Evolutionary conservation across 1,140 invertebrate genomes (phyloP), one percentile per base, ranked within the genome.

Genomic region (Aphelinus certus): DNA sequence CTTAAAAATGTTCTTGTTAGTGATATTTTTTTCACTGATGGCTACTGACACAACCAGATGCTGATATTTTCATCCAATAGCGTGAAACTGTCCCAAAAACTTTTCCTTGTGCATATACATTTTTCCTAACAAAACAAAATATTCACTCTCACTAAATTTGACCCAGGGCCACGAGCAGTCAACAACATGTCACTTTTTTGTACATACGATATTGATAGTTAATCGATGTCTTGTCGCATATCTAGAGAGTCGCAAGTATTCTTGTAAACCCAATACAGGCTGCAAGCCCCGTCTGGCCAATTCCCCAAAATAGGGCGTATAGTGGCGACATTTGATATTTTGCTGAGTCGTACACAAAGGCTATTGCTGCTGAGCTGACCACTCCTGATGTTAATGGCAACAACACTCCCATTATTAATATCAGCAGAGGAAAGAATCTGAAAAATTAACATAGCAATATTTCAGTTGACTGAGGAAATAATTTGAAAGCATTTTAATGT

Each of bases 241-340:
- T 68, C 3, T 93, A 97, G 82, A 98, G 90, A 58, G 96, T 98
- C 67, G 96, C 96, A 81, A 98, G 89, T 78, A 98, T 96, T 83
- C 96, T 92, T 67, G 96, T 96, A 82, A 97, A 97, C 48, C 96
- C 96, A 76, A 98, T 92, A 79, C 95, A 93, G 71, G 94, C 93
- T 51, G 95, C 93, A 55, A 96, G 84, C 65, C 96, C 89, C n/a
- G 96, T 98, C 87, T 98, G 96, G 75, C 96, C 96, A 57, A 96
- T 92, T 65, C 97, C 97, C 95, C 96, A 98, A 67, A 97, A 90
- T 81, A 97, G 91, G 49, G 96, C 96, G 88, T 97, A 96, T 66
- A 96, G 91, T 43, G 95, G 94, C 71, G 92, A 91, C 96, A 98
- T 96, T 82, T 92, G 91, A 85, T 97, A 90, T 82, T 92, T 93